Base-by-base conservation (phyloP, 1,140 invertebrate species). In the Mylabris phalerata region DNA sequence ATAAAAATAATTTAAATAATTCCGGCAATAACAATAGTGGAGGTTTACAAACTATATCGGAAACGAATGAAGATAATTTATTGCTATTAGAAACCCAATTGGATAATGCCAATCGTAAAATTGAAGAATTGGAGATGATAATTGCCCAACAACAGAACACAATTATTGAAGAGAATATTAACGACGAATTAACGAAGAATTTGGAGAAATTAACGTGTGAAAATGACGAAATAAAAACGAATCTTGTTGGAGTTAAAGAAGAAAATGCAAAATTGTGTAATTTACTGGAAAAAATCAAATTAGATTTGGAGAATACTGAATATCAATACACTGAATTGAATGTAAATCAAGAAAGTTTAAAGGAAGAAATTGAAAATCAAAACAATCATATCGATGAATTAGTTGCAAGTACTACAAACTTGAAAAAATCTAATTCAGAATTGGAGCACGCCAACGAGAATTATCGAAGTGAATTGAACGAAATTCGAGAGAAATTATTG, bases 41-140 rank as follows among this genome's bases (percentile, higher is more conserved):
- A 27, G 83, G 82, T 61, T 70, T 85, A 49, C 80, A 85, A 66
- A 83, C 84, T 7, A 85, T 85, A 49, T 79, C 81, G 45, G 83
- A 85, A 72, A 78, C 81, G 2, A 83, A 84, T 66, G 84, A 85
- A 74, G 82, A 85, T 59, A 84, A 80, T 62, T 69, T 83, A 40
- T 70, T 78, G 0, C 76, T 80, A 59, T 68, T 85, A 62, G 83
- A 85, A 70, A 73, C 74, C 0, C 81, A 84, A 71, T 64, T 85
- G 45, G 82, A 82, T 47, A 65, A 63, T 47, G 62, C 68, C 10
- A 68, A 68, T 48, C 64, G 64, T 59, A 60, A 63, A 56, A 73
- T 72, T 44, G 57, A 64, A 51, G 67, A 73, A 41, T 44, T 74
- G 9, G 69, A 74, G 61, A 50, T 58, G 24, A 63, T 65, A n/a